phyloP scores from a whole-genome alignment of 2,797 vertebrate species.

The Columba guinea region DNA sequence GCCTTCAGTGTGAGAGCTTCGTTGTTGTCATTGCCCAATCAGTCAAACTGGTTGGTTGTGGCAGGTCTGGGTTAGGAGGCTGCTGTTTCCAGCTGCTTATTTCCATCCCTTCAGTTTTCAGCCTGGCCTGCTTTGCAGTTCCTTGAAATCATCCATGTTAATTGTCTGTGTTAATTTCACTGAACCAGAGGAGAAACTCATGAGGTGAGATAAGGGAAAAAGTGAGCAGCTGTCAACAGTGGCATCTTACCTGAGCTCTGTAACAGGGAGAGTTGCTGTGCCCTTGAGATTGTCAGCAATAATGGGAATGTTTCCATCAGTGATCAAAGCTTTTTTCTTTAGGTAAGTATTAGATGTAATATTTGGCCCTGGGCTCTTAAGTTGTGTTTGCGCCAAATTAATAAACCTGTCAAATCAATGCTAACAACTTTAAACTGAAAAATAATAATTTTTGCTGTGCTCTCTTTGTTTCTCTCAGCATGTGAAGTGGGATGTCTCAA shows the following conservation, averaged over 20 bases:
- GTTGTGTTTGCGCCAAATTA: not conserved
- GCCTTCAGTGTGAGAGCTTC: not conserved
- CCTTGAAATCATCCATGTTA: not conserved
- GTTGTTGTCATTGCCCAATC: not conserved
- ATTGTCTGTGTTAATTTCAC: not conserved
- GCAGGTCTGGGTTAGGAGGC: conserved; percentile 40
- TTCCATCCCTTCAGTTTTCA: not conserved
- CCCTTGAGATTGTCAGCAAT: not conserved
- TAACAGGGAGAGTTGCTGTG: not conserved
- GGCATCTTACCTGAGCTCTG: not conserved
- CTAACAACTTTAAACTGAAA: not conserved
- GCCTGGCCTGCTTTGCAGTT: not conserved
- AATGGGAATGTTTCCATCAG: not conserved
- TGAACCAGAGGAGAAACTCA: not conserved
- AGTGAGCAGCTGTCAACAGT: not conserved
- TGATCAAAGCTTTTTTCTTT: not conserved
- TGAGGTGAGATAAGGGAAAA: not conserved
- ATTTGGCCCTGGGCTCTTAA: not conserved
- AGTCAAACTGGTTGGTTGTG: not conserved
- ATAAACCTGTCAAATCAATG: not conserved
- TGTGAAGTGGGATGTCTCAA: not conserved
- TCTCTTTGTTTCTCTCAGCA: not conserved
- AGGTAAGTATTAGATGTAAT: not conserved
- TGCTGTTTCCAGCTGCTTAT: conserved; percentile 9
- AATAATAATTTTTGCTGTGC: not conserved